These are phyloP conservation scores for Planiliza haematocheilus DNA, from an alignment of 2,113 vertebrate species.

Conservation along the genomic window DNA sequence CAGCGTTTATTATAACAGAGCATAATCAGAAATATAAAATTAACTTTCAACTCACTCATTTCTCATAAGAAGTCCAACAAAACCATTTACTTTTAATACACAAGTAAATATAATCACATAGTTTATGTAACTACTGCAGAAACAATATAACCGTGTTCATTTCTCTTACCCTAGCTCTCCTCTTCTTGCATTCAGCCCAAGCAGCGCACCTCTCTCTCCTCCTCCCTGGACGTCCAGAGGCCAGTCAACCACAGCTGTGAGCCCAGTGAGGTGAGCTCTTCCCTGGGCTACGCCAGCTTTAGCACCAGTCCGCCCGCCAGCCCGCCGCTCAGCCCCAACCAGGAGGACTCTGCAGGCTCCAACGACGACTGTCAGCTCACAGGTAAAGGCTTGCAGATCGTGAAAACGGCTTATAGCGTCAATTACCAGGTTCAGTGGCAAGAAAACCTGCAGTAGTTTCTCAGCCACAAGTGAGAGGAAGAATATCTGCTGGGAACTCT, in stretches of 20 bases:
- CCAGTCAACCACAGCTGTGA: conserved; percentile 91
- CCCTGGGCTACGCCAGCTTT: conserved; percentile 90
- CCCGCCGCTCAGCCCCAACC: conserved; percentile 88
- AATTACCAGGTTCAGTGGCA: not conserved
- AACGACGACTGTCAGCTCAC: conserved; percentile 76
- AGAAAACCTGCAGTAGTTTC: not conserved
- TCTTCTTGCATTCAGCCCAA: conserved; percentile 87
- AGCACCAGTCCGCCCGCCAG: conserved; percentile 87
- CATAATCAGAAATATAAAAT: too few relatives aligned
- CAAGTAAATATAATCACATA: too few relatives aligned
- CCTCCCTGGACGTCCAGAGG: conserved; percentile 92
- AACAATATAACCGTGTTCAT: not conserved
- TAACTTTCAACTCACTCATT: too few relatives aligned
- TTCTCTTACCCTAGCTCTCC: not conserved
- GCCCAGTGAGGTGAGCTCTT: conserved; percentile 94
- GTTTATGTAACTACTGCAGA: not conserved
- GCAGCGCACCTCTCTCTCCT: conserved; percentile 95
- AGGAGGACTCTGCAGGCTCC: conserved; percentile 85
- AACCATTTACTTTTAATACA: too few relatives aligned
- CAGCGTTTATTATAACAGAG: too few relatives aligned
- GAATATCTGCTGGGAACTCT: conserved; percentile 1
- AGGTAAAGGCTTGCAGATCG: conserved; percentile 45
- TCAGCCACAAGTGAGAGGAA: conserved; percentile 6
- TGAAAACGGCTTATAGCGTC: too few relatives aligned
- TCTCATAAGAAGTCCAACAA: too few relatives aligned